Evolutionary conservation across 2,888 invertebrate species (phyloP).

Genomic region (Pristionchus mayeri): DNA sequence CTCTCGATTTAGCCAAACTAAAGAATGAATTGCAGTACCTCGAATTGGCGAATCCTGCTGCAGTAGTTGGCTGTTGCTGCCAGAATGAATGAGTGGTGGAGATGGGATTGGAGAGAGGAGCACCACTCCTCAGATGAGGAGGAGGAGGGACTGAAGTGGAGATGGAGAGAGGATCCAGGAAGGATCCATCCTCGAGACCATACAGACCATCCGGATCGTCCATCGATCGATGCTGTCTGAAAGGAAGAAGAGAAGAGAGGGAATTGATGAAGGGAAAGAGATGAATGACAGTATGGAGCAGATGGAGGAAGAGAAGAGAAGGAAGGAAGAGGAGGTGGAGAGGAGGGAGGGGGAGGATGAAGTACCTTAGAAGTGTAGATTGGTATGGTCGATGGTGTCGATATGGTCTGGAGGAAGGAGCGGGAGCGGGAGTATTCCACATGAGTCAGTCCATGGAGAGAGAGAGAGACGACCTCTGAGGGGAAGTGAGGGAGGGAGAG

Average conservation of each 20-base stretch:
- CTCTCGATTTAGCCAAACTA: too few species aligned
- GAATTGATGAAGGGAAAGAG: neutral
- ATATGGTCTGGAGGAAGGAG: conserved; percentile 29
- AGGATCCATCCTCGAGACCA: conserved; percentile 42
- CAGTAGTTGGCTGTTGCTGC: conserved; percentile 47
- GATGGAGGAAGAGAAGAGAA: conserved; percentile 18
- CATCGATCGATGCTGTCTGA: conserved; percentile 73
- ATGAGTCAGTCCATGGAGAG: conserved; percentile 38
- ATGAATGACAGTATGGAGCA: conserved; percentile 16
- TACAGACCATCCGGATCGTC: conserved; percentile 55
- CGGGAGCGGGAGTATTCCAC: conserved; percentile 45
- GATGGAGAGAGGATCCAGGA: conserved; percentile 48
- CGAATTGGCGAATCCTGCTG: conserved; percentile 13
- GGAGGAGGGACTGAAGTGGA: conserved; percentile 53
- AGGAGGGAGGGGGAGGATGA: neutral
- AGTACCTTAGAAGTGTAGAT: conserved; percentile 43
- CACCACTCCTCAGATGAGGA: conserved; percentile 1
- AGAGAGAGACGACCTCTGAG: conserved; percentile 20
- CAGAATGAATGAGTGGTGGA: conserved; percentile 61
- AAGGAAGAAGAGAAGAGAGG: conserved; percentile 36
- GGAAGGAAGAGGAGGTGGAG: neutral
- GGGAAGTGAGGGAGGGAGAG: conserved; percentile 36
- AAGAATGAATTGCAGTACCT: neutral
- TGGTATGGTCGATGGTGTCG: conserved; percentile 9
- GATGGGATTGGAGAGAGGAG: conserved; percentile 63